Base-by-base conservation (phyloP, 2,113 vertebrate species). In the Pholis gunnellus region DNA sequence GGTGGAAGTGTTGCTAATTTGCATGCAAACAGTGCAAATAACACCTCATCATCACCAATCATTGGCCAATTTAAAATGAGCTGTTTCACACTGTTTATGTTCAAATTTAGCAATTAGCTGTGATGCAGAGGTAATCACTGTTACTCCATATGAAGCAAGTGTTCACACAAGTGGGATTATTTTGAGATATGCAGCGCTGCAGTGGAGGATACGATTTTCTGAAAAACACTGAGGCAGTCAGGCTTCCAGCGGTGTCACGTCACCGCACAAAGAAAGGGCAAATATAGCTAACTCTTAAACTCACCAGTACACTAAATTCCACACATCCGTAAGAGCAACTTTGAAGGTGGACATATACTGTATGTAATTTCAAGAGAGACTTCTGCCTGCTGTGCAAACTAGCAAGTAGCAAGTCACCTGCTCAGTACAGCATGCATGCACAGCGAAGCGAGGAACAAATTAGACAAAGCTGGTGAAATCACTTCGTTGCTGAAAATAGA, bases 221-320 rank as follows among this genome's bases (percentile, higher is more conserved):
- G 6, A 52, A 72, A 79, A 65, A 44, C 1, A 5, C 11, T 1
- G 1, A 61, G 18, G 29, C 48, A 40, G 20, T 13, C 34, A 76
- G 60, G 67, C 54, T 48, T 72, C 22, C 36, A 27, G 66, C 36
- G 14, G 29, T 40, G 67, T 38, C 60, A 83, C 50, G 73, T 70
- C 76, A 69, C 67, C 17, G 20, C 25, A 67, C 56, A 59, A 6
- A 20, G 76, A 77, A 88, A 75, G 60, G 57, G 57, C 63, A 91
- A 92, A 88, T 74, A 89, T 5, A 75, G 79, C 79, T 31, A 25
- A 76, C 31, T 48, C 72, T 79, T 57, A 54, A 74, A 29, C 68
- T 72, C 93, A 88, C 71, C 79, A 17, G 57, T 31, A 76, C 82
- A 92, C 88, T 65, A 93, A 82, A 94, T 93, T 95, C 86, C 91